Percentiles rank a stretch among this genome's conserved stretches.
Conservation (phyloP, 2,888 invertebrate genomes). For the Tetramorium bicarinatum region DNA sequence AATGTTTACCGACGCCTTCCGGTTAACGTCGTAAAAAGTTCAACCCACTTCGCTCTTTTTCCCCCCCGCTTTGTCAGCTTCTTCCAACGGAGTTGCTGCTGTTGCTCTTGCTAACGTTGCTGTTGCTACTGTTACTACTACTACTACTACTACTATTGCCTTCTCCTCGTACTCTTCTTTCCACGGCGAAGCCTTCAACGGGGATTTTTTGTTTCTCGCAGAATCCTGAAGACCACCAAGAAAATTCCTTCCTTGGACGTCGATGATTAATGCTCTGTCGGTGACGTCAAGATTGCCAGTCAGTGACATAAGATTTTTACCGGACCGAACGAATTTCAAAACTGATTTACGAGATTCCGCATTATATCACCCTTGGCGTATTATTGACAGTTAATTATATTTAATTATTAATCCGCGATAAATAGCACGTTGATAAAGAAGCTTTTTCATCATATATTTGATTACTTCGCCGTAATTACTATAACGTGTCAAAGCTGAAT, state of each 20-base stretch:
- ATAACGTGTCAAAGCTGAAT: not conserved
- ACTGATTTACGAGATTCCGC: constrained; percentile 70
- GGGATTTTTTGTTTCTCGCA: constrained; percentile 20
- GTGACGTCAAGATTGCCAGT: constrained; percentile 72
- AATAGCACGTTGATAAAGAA: constrained; percentile 7
- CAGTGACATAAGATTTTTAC: constrained; percentile 73
- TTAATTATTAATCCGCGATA: constrained; percentile 28
- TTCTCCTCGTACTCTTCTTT: constrained; percentile 11
- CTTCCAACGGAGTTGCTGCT: constrained; percentile 19
- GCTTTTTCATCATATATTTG: not conserved
- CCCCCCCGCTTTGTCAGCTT: constrained; percentile 13
- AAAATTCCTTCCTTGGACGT: constrained; percentile 48
- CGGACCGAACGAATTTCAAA: constrained; percentile 57
- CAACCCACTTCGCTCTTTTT: constrained; percentile 11
- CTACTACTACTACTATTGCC: not conserved
- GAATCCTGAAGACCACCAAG: constrained; percentile 35
- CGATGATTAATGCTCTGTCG: constrained; percentile 71
- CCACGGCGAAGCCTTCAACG: not conserved
- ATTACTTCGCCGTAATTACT: not conserved
- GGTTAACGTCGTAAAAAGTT: constrained; percentile 49
- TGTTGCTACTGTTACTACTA: not conserved
- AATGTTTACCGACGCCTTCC: constrained; percentile 68
- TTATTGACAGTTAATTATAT: constrained; percentile 62
- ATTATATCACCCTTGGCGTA: constrained; percentile 50
- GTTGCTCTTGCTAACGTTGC: not conserved